phyloP scores from a whole-genome alignment of 2,797 vertebrate species.

The Falco columbarius region DNA sequence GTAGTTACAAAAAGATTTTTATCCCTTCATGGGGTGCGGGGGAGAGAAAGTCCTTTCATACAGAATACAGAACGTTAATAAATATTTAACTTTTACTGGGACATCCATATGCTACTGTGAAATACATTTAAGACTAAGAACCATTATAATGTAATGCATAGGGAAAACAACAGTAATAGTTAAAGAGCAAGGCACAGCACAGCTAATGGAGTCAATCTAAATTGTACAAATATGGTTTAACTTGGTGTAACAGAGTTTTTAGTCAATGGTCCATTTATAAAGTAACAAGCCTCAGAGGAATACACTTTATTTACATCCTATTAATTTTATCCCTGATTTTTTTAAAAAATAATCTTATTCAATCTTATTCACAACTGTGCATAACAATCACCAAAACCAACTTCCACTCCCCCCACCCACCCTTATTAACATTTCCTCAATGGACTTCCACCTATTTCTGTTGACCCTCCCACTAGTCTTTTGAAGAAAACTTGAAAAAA shows the following conservation, averaged over 20 bases:
- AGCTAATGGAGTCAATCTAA: neutral
- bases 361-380: neutral
- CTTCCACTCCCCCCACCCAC: fast-evolving
- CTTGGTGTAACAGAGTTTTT: neutral
- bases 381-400: neutral
- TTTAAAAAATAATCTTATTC: too few species aligned
- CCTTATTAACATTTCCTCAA: neutral
- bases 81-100: neutral
- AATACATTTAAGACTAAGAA: neutral
- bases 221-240: neutral
- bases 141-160: neutral
- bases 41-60: neutral
- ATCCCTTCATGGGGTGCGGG: neutral
- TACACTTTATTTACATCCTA: neutral
- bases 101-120: neutral
- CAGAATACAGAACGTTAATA: neutral
- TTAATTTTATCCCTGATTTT: neutral
- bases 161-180: neutral
- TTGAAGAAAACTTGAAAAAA: neutral
- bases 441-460: neutral
- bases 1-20: neutral
- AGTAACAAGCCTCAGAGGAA: neutral
- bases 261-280: neutral
- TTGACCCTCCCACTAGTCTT: neutral
- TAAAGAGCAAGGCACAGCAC: neutral